Percentiles rank a stretch among this genome's conserved stretches.
phyloP scores from a whole-genome alignment of 1,140 invertebrate genomes.

The Steinernema khuongi region DNA sequence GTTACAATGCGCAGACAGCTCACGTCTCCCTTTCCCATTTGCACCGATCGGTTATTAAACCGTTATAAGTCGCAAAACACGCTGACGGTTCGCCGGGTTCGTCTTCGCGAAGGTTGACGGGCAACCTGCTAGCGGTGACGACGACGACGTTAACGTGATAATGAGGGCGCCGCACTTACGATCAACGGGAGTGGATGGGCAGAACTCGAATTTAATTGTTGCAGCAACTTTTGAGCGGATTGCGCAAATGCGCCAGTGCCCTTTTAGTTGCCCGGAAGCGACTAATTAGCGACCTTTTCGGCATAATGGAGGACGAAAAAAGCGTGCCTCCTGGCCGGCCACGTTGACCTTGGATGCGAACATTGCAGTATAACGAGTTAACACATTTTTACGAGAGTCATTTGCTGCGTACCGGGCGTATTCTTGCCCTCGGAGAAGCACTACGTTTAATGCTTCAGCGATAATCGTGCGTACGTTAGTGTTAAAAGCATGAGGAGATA shows the following conservation, averaged over 20 bases:
- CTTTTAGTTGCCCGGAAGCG: not conserved
- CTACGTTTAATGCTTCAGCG: no score
- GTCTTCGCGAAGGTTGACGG: not conserved
- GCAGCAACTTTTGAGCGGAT: not conserved
- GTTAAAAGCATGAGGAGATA: no score
- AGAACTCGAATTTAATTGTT: not conserved
- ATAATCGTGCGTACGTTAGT: no score
- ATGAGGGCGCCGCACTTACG: not conserved
- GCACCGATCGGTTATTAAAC: slow-evolving; percentile 2
- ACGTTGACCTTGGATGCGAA: not conserved
- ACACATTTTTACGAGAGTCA: not conserved
- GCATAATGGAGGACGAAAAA: not conserved
- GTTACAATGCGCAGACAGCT: not conserved
- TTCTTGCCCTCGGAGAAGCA: no score
- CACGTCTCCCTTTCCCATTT: not conserved
- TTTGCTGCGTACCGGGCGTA: not conserved
- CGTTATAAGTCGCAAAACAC: not conserved
- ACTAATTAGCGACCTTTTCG: not conserved
- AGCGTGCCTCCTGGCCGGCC: not conserved
- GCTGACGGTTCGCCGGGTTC: not conserved
- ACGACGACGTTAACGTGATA: slow-evolving; percentile 6
- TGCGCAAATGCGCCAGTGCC: not conserved
- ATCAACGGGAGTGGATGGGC: not conserved
- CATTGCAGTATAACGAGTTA: not conserved
- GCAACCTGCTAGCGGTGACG: not conserved